These are phyloP conservation scores for Amaurobius ferox DNA, from an alignment of 2,888 invertebrate genomes.

Conservation along the genomic window DNA sequence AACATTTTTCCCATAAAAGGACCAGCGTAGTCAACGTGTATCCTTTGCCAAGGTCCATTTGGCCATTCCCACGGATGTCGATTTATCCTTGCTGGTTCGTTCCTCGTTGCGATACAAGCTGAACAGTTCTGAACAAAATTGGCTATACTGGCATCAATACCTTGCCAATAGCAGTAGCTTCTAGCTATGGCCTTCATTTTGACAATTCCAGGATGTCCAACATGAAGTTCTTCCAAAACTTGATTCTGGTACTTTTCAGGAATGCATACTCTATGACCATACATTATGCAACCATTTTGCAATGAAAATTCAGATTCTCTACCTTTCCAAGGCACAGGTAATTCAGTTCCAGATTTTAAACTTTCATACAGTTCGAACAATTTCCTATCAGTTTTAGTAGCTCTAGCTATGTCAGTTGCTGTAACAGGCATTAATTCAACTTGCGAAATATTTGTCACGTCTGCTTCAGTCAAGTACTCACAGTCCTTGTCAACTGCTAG, in stretches of 20 bases:
- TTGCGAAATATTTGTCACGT: slow-evolving; percentile 51
- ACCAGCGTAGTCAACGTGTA: slow-evolving; percentile 48
- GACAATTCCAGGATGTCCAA: slow-evolving; percentile 11
- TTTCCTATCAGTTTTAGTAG: slow-evolving; percentile 55
- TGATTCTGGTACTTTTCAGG: slow-evolving; percentile 46
- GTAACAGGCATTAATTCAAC: slow-evolving; percentile 47
- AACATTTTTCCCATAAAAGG: slow-evolving; percentile 47
- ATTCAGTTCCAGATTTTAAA: slow-evolving; percentile 47
- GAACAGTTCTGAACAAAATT: slow-evolving; percentile 40
- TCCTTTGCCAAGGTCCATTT: slow-evolving; percentile 39
- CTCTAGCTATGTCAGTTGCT: slow-evolving; percentile 56
- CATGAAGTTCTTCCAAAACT: slow-evolving; percentile 19
- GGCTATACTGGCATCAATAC: too few relatives aligned
- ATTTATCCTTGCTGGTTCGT: slow-evolving; percentile 37
- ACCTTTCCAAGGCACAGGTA: slow-evolving; percentile 50
- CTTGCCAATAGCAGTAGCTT: too few relatives aligned
- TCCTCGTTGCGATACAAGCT: slow-evolving; percentile 35
- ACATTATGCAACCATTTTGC: slow-evolving; percentile 50
- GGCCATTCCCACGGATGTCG: slow-evolving; percentile 48
- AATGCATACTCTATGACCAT: slow-evolving; percentile 54
- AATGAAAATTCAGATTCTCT: slow-evolving; percentile 53
- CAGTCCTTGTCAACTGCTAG: slow-evolving; percentile 43
- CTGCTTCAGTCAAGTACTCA: slow-evolving; percentile 51
- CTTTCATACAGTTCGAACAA: slow-evolving; percentile 52
- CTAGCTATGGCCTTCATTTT: slow-evolving; percentile 18